A percentile compares a stretch with the other conserved stretches of the same genome.
Conservation (phyloP, 2,113 vertebrate genomes). For the Corythaixoides concolor region DNA sequence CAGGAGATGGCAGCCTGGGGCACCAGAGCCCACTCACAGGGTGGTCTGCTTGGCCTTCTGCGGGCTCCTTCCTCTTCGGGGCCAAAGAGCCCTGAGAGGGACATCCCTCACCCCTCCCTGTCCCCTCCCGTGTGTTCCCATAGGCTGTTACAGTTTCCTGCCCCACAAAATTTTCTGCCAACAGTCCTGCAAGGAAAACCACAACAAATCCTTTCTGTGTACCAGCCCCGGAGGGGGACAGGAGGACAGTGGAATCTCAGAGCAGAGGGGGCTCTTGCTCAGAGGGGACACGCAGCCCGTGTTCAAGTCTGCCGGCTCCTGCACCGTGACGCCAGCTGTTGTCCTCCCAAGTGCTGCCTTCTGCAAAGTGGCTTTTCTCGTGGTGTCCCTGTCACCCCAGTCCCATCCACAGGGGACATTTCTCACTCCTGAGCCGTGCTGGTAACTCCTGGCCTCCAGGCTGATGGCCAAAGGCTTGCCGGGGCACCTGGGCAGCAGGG, state of each 20-base stretch:
- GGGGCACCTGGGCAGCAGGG: not conserved
- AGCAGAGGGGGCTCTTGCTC: not conserved
- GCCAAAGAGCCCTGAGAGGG: not conserved
- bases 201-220: not conserved
- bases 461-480: not conserved
- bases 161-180: not conserved
- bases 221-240: not conserved
- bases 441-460: not conserved
- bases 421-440: not conserved
- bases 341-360: not conserved
- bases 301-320: rapidly evolving
- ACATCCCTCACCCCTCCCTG: rapidly evolving
- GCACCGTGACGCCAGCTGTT: rapidly evolving
- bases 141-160: not conserved
- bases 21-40: rapidly evolving
- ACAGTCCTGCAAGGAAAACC: not conserved
- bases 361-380: not conserved
- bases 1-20: not conserved
- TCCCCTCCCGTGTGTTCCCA: not conserved
- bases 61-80: not conserved
- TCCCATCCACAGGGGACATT: slow-evolving; percentile 11
- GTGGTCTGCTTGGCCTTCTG: not conserved
- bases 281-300: not conserved
- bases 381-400: not conserved
- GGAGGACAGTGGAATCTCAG: not conserved